Conservation (phyloP, 1,140 invertebrate genomes). For the Hycleus phaleratus region DNA sequence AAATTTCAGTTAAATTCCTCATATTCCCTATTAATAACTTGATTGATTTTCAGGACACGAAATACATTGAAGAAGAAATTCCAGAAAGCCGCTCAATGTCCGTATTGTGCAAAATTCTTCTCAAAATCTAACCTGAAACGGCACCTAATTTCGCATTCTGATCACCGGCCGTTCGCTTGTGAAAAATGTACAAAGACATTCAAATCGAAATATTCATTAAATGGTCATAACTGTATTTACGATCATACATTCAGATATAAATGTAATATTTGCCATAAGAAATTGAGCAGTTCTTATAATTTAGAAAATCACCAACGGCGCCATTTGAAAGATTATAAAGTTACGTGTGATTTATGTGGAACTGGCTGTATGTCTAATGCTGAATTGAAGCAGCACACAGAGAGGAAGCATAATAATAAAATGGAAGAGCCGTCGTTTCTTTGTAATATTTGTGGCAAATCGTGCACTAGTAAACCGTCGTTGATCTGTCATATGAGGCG, state of each 20-base stretch:
- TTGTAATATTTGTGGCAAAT: constrained; percentile 5
- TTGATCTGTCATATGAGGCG: background rate
- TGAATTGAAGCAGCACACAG: too few species aligned
- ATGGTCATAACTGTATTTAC: constrained; percentile 43
- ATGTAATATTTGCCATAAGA: constrained; percentile 42
- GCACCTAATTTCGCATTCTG: constrained; percentile 67
- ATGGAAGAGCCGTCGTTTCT: background rate
- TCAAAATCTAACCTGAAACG: constrained; percentile 44
- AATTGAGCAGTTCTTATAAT: constrained; percentile 60
- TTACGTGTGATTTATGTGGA: constrained; percentile 31
- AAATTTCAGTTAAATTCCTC: background rate
- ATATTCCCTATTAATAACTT: background rate
- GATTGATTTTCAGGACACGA: constrained; percentile 1
- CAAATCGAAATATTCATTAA: constrained; percentile 30
- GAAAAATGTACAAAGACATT: constrained; percentile 56
- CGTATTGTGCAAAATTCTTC: constrained; percentile 11
- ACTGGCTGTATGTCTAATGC: constrained; percentile 29
- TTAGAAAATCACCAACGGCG: constrained; percentile 57
- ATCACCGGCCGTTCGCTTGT: constrained; percentile 65
- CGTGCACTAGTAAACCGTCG: background rate
- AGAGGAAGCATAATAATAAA: too few species aligned
- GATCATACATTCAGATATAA: constrained; percentile 29
- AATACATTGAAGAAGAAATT: background rate
- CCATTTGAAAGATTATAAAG: constrained; percentile 46
- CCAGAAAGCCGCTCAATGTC: constrained; percentile 3